Base-by-base conservation (phyloP, 2,888 invertebrate genomes). In the Protophormia terraenovae region DNA sequence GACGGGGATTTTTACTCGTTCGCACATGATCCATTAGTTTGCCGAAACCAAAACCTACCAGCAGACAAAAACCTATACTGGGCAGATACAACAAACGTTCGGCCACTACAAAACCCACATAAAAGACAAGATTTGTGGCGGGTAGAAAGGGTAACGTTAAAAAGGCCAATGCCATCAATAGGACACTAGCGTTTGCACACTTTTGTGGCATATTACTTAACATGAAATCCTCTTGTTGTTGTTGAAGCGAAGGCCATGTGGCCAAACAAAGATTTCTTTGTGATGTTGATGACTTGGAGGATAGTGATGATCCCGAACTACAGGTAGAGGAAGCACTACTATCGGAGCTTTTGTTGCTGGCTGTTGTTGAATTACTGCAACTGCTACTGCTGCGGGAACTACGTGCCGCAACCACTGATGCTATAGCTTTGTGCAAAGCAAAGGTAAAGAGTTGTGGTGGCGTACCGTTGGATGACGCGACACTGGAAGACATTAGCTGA, bases 51-150 rank as follows among this genome's bases (percentile, higher is more conserved):
- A 96, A 93, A 72, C 97, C 98, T 84, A 98, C 94, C 87, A 98
- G 94, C 89, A 99, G 94, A 93, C 98, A 98, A 93, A 96, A 97
- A 73, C 98, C 99, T 90, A 98, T 97, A 93, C 98, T 98, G 69
- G 99, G 98, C 92, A 99, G 95, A 93, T 99, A 99, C 87, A 99
- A 94, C 87, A 99, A 96, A 87, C 99, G 95, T 93, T 99, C 99
- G 83, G 99, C 99, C 77, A 99, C 97, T 88, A 99, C 99, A 93
- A 99, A 99, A 67, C 99, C 99, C 84, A 99, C 99, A 93, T 99
- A 98, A 94, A 98, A 98, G 93, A 99, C 96, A 89, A 98, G 94
- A 94, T 99, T 99, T 89, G 97, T 96, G 86, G 99, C 98, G 87
- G 98, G 99, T 90, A 99, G 94, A 93, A 98, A 99, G 86, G 99